Evolutionary conservation across 2,888 invertebrate genomes (phyloP).

Genomic region (Unio pictorum): DNA sequence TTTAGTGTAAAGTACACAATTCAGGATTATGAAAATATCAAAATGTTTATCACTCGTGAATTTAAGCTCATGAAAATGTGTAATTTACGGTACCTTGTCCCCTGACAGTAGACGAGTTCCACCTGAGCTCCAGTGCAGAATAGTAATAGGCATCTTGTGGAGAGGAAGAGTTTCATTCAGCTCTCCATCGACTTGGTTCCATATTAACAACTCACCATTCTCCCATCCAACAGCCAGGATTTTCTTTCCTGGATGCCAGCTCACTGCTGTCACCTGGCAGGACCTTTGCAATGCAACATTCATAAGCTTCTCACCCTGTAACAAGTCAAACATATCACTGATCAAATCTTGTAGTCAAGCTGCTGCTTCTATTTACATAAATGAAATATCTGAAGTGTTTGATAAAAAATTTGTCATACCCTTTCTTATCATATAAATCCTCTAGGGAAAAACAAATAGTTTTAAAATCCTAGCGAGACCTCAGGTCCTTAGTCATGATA

Average conservation of each 20-base stretch:
- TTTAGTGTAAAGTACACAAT: too few species aligned
- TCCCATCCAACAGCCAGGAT: slow-evolving; percentile 92
- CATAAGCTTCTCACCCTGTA: slow-evolving; percentile 64
- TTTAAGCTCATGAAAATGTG: too few species aligned
- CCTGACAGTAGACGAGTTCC: slow-evolving; percentile 90
- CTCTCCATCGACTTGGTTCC: slow-evolving; percentile 77
- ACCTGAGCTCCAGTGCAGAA: slow-evolving; percentile 81
- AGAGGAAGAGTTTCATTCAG: slow-evolving; percentile 75
- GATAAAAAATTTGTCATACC: too few species aligned
- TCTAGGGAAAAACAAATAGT: too few species aligned
- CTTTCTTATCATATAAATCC: too few species aligned
- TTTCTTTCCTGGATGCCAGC: slow-evolving; percentile 90
- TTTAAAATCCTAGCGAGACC: too few species aligned
- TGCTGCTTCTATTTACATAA: too few species aligned
- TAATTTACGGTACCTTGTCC: slow-evolving; percentile 78
- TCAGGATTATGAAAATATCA: too few species aligned
- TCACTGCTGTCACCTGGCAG: slow-evolving; percentile 58
- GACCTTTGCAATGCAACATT: slow-evolving; percentile 59
- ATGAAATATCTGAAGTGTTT: too few species aligned
- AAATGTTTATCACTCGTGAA: too few species aligned
- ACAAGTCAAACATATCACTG: background rate
- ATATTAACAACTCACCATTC: slow-evolving; percentile 89
- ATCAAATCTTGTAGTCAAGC: background rate
- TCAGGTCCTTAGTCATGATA: background rate
- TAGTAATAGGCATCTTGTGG: slow-evolving; percentile 75